Conservation (phyloP, 2,113 vertebrate genomes). For the Greenwoodochromis staneri region DNA sequence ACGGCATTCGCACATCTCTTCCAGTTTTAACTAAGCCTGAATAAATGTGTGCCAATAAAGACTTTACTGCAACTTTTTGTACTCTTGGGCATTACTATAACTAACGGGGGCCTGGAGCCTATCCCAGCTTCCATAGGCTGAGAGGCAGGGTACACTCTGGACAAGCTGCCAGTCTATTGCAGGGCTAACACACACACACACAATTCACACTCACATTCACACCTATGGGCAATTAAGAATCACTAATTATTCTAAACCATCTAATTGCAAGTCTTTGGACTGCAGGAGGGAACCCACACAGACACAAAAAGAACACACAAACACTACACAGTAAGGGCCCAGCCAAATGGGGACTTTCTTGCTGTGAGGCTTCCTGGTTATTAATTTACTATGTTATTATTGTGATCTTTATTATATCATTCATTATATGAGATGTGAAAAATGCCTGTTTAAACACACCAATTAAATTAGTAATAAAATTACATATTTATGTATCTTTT, state of each 20-base stretch:
- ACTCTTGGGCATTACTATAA: neutral
- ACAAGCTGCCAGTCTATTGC: neutral
- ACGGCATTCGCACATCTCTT: neutral
- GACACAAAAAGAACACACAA: neutral
- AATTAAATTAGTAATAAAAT: neutral
- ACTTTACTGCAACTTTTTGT: neutral
- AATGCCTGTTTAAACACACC: neutral
- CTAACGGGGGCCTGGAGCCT: neutral
- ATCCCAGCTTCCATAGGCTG: neutral
- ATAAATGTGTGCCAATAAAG: neutral
- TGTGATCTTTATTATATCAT: neutral
- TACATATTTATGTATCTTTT: neutral
- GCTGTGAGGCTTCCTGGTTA: neutral
- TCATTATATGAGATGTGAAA: neutral
- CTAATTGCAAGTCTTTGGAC: neutral
- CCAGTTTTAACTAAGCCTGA: neutral
- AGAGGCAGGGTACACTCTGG: neutral
- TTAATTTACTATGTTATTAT: neutral
- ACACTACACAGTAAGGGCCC: accelerated
- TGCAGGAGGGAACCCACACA: neutral
- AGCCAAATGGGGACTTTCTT: neutral
- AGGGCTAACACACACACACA: neutral
- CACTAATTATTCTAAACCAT: neutral
- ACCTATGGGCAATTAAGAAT: neutral
- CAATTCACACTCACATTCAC: neutral